Base-by-base conservation (phyloP, 2,797 vertebrate species). In the Karalla daura region DNA sequence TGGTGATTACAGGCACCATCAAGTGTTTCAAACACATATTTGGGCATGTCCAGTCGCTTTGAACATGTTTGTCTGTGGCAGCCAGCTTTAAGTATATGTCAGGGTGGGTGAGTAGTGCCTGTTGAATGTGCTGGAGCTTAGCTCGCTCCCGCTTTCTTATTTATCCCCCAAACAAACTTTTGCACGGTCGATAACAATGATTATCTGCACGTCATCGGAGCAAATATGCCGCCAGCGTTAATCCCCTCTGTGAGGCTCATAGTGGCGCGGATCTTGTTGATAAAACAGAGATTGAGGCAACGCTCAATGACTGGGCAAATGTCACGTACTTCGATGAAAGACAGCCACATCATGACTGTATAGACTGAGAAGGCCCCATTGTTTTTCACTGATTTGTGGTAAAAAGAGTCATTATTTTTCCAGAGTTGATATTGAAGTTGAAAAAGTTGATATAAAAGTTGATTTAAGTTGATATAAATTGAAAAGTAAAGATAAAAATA, bases 11-110 rank as follows among this genome's bases (percentile, higher is more conserved):
- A 76, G 25, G 60, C 46, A 78, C 78, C 25, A 51, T 20, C 40
- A 18, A 49, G 71, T 41, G 56, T 76, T 80, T 83, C 58, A 62
- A 70, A 78, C 39, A 58, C 83, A 86, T 77, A 79, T 73, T 82
- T 80, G 69, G 79, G 72, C 84, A 83, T 70, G 87, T 83, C 74
- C 81, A 83, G 74, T 73, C 78, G 63, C 63, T 84, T 41, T 77
- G 54, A 81, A 73, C 59, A 70, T 70, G 74, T 80, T 52, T 67
- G 36, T 75, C 55, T 73, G 33, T 58, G 59, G 61, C 41, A 49
- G 30, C 46, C 40, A 63, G 35, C 24, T 49, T 67, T 69, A 76
- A 49, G 65, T 87, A 71, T 72, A 72, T 70, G 66, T 69, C 63
- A 49, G 75, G 56, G 40, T 4, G 13, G 56, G 54, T 44, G 21